Base-by-base conservation (phyloP, 2,797 vertebrate genomes). In the Sebastiscus tertius region DNA sequence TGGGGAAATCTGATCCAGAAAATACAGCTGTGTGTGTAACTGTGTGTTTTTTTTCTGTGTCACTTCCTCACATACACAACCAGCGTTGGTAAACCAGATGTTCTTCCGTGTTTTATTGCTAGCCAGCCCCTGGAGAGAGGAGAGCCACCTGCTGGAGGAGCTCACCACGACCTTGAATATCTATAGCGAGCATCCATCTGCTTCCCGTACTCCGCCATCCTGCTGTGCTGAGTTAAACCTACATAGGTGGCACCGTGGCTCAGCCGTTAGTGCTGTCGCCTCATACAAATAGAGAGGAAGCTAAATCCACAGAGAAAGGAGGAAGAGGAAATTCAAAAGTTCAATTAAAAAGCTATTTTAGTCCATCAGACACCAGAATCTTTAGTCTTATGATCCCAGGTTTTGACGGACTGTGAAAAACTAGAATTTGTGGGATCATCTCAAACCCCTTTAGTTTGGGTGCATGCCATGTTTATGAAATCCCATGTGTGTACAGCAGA, bases 121-220 rank as follows among this genome's bases (percentile, higher is more conserved):
- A 67, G 34, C 72, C 78, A 42, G 73, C 77, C 92, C 87, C 90
- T 39, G 71, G 90, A 92, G 93, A 91, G 79, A 79, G 70, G 52
- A 81, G 88, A 89, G 89, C 90, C 93, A 92, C 92, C 93, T 94
- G 88, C 87, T 89, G 91, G 92, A 88, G 81, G 80, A 82, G 79
- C 77, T 88, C 64, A 55, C 63, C 76, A 11, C 67, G 90, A 91
- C 89, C 89, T 92, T 94, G 79, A 79, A 69, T 77, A 80, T 79
- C 75, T 79, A 80, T 72, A 78, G 72, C 13, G 81, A 22, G 36
- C 62, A 61, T 92, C 87, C 90, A 86, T 91, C 86, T 93, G 91
- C 84, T 88, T 91, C 82, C 82, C 27, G 72, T 75, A 12, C n/a
- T 33, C 75, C 75, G 8, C 22, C 59, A 63, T 73, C 80, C 87